Evolutionary conservation across 1,140 invertebrate genomes (phyloP).

Genomic region (Drosophila insularis): DNA sequence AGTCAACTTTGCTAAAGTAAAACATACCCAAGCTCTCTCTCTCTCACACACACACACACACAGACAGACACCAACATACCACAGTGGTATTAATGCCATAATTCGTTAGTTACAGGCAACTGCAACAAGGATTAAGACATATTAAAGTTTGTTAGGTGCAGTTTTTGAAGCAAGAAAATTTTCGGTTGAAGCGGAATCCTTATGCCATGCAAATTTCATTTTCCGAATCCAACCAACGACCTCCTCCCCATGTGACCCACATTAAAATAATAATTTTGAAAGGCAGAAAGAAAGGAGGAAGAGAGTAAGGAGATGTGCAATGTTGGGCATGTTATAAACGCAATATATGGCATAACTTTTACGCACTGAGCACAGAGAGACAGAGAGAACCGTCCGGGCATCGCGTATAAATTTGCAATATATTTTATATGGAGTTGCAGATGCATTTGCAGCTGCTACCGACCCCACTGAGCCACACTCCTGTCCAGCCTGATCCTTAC

Average conservation of each 20-base stretch:
- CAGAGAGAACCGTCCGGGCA: not conserved
- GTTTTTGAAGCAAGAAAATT: conserved; percentile 34
- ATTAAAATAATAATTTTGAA: conserved; percentile 50
- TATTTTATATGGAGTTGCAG: conserved; percentile 38
- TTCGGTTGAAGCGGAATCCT: conserved; percentile 17
- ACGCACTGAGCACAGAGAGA: conserved; percentile 12
- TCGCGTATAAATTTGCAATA: conserved; percentile 57
- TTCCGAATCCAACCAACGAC: not conserved
- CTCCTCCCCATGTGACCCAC: conserved; percentile 35
- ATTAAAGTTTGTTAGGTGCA: conserved; percentile 74
- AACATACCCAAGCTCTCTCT: conserved; percentile 23
- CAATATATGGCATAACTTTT: conserved; percentile 58
- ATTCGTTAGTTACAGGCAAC: conserved; percentile 66
- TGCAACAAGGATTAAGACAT: conserved; percentile 68
- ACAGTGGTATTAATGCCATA: conserved; percentile 77
- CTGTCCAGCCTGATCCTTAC: not conserved
- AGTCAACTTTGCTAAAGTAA: conserved; percentile 75
- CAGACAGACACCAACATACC: conserved; percentile 44
- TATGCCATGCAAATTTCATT: conserved; percentile 60
- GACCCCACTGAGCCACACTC: not conserved
- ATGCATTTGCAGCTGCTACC: conserved; percentile 9
- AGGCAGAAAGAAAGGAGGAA: not conserved
- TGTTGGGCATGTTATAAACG: conserved; percentile 40
- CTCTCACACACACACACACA: conserved; percentile 11
- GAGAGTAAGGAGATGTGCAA: not conserved